Evolutionary conservation across 2,113 vertebrate genomes (phyloP).

Genomic region (Spilogale gracilis): DNA sequence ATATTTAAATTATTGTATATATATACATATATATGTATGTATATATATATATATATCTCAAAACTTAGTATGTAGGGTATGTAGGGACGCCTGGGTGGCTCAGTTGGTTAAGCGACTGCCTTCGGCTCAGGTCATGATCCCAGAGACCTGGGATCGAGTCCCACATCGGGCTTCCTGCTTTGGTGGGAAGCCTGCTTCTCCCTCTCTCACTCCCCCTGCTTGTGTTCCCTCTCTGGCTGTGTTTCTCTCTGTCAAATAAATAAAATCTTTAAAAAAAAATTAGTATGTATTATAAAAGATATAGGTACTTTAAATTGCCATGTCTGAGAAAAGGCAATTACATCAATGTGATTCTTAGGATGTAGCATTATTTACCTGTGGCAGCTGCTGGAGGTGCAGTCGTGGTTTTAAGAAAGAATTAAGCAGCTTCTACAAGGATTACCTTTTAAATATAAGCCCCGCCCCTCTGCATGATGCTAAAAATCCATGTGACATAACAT

Average conservation of each 20-base stretch:
- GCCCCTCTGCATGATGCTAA: background rate
- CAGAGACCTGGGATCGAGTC: no score
- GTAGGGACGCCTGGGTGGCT: no score
- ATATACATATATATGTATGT: background rate
- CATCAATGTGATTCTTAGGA: background rate
- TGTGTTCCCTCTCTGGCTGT: no score
- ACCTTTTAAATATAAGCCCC: background rate
- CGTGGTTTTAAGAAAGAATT: background rate
- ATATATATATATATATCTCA: no score
- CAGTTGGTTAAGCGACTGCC: no score
- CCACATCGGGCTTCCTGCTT: no score
- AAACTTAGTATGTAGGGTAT: no score
- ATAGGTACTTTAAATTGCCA: background rate
- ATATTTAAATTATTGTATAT: background rate
- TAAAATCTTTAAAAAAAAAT: background rate
- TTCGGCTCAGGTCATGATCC: no score
- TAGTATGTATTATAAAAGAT: background rate
- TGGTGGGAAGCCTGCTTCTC: no score
- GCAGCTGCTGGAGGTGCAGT: background rate
- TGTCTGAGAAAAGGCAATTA: conserved; percentile 2
- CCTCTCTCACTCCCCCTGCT: no score
- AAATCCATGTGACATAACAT: no score
- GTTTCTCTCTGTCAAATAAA: no score
- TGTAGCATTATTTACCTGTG: background rate
- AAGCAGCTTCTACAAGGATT: background rate